Evolutionary conservation across 2,888 invertebrate species (phyloP).

Genomic region (Hirtodrosophila trivittata): DNA sequence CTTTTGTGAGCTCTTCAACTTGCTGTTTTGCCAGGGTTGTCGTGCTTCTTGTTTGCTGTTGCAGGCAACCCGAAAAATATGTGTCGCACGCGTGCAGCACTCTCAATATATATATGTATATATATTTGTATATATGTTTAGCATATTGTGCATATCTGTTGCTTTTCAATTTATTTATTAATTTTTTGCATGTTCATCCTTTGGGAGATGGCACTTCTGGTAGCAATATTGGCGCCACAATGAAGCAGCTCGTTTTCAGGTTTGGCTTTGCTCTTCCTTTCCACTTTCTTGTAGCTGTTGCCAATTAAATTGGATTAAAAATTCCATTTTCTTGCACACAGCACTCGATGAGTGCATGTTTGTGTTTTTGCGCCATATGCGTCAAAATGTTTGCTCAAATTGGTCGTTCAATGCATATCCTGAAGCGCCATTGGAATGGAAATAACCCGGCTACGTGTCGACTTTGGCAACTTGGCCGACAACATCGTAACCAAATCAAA

Average conservation of each 20-base stretch:
- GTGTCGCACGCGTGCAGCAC: conserved; percentile 66
- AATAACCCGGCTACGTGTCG: conserved; percentile 46
- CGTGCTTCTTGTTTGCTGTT: conserved; percentile 52
- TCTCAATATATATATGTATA: too few relatives aligned
- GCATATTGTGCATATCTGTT: conserved; percentile 49
- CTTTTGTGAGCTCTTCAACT: conserved; percentile 51
- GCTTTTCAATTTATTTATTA: conserved; percentile 67
- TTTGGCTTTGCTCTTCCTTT: conserved; percentile 19
- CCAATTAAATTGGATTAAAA: conserved; percentile 79
- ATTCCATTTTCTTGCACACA: conserved; percentile 71
- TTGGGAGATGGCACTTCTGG: conserved; percentile 16
- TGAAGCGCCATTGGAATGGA: conserved; percentile 30
- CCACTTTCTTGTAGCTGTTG: conserved; percentile 19
- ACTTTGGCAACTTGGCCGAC: conserved; percentile 4
- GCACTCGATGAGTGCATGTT: conserved; percentile 42
- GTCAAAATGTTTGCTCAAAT: conserved; percentile 55
- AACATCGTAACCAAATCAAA: conserved; percentile 34
- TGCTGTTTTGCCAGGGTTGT: conserved; percentile 29
- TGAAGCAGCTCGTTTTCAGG: conserved; percentile 33
- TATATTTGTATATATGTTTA: background rate
- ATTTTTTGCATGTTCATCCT: conserved; percentile 28
- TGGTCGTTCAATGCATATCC: conserved; percentile 51
- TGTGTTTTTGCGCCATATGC: conserved; percentile 47
- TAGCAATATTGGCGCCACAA: conserved; percentile 36
- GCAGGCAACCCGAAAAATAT: conserved; percentile 56